Base-by-base conservation (phyloP, 2,797 vertebrate genomes). In the Acanthurus lineatus region DNA sequence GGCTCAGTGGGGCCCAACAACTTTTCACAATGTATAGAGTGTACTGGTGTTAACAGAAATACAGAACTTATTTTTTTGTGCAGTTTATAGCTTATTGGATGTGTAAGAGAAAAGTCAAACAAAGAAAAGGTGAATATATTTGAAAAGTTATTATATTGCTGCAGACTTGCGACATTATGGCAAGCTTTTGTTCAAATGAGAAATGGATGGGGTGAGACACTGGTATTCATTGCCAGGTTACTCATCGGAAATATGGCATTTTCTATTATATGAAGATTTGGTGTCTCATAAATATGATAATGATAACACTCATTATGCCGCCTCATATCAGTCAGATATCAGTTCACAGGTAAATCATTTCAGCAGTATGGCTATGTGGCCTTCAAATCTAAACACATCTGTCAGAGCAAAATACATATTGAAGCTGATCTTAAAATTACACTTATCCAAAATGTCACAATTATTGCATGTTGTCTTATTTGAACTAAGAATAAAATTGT, bases 221-320 rank as follows among this genome's bases (percentile, higher is more conserved):
- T 19, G 52, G 69, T 76, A 44, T 54, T 81, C 74, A 83, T 77
- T 82, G 51, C 56, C 59, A 64, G 25, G 49, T 58, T 70, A 74
- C 61, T 66, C 67, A 71, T 79, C 77, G 69, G 40, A 76, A 83
- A 84, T 38, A 49, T 67, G 45, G 10, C 45, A 48, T 78, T 79
- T 20, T 69, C 20, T 42, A 17, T 76, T 53, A 38, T 53, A 76
- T 67, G 7, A 77, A 73, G 71, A 76, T 11, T 10, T 25, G 65
- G 77, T 74, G 63, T 72, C 76, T 69, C 58, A 84, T 80, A 75
- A 84, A 87, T 84, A 89, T 89, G 81, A 40, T 79, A 81, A 83
- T 88, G 45, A 69, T 25, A 19, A 47, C 25, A 6, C 51, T 85
- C 80, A 82, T 86, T 77, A 77, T 75, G 61, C 67, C 45, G 53